Evolutionary conservation across 2,113 vertebrate genomes (phyloP).

Genomic region (Cyprinus carpio): DNA sequence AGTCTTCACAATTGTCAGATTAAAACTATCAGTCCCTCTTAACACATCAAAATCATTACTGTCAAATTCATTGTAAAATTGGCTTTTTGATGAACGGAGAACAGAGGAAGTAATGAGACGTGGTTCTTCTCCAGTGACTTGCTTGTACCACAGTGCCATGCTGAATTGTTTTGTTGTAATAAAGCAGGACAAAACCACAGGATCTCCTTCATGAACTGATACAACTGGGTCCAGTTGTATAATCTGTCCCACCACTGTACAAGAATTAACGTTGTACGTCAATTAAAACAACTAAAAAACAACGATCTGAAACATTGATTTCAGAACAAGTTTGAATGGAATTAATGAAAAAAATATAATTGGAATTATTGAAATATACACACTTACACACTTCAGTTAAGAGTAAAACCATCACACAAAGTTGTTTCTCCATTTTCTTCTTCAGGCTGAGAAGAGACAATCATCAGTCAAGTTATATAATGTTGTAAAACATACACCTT

Average conservation of each 20-base stretch:
- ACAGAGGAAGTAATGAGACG: neutral
- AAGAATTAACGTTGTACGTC: neutral
- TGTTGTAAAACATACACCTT: neutral
- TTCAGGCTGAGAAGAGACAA: neutral
- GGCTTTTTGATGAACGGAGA: neutral
- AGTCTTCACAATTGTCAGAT: neutral
- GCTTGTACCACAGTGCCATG: neutral
- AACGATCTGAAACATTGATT: neutral
- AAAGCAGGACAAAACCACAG: neutral
- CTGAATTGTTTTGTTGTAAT: neutral
- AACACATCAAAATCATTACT: neutral
- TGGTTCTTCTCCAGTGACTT: slow-evolving; percentile 17
- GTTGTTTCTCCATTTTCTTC: neutral
- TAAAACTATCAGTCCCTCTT: neutral
- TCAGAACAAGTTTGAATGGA: neutral
- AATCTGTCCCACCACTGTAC: neutral
- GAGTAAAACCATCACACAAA: neutral
- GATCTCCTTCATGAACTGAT: slow-evolving; percentile 8
- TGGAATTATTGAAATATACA: neutral
- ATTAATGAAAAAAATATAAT: neutral
- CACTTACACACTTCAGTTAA: neutral
- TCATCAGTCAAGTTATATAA: neutral
- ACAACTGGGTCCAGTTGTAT: neutral
- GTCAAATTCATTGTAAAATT: neutral
- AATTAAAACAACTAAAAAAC: neutral